Conservation (phyloP, 30 jellyfish, hydroid and myxozoan genomes). For the Aurelia aurita region DNA sequence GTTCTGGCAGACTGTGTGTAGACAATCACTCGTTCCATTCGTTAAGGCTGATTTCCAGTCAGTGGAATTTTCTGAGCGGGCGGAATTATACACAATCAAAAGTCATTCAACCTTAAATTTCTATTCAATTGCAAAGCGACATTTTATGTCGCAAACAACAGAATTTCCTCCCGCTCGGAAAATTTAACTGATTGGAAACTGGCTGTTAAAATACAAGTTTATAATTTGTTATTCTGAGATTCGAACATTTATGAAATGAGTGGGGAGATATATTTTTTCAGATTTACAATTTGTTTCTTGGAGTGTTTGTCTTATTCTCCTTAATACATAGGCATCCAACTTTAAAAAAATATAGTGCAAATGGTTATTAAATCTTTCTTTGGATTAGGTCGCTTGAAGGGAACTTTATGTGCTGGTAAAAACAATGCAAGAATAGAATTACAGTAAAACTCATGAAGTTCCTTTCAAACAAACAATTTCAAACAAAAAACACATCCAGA, state of each 20-base stretch:
- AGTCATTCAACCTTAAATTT: no score
- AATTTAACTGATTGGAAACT: no score
- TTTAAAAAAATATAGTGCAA: neutral
- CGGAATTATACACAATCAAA: no score
- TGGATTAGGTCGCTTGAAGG: neutral
- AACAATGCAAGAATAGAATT: no score
- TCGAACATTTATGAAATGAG: slow-evolving; percentile 27
- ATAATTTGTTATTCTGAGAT: slow-evolving; percentile 17
- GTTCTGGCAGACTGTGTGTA: slow-evolving; percentile 42
- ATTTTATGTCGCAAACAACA: no score
- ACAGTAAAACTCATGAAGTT: no score
- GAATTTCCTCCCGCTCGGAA: no score
- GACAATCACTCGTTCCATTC: slow-evolving; percentile 8
- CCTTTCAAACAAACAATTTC: no score
- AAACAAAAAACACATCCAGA: no score
- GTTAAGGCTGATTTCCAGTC: no score
- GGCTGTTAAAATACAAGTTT: neutral
- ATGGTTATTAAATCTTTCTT: neutral
- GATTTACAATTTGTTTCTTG: neutral
- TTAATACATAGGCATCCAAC: neutral
- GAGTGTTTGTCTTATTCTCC: slow-evolving; percentile 27
- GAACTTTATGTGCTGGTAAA: slow-evolving; percentile 37
- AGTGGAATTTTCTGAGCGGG: no score
- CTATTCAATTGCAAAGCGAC: no score
- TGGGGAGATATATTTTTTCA: slow-evolving; percentile 24